Percentiles rank a stretch among this genome's conserved stretches.
These are phyloP conservation scores for Mycetomoellerius zeteki DNA, from an alignment of 1,140 invertebrate genomes.

Conservation along the genomic window DNA sequence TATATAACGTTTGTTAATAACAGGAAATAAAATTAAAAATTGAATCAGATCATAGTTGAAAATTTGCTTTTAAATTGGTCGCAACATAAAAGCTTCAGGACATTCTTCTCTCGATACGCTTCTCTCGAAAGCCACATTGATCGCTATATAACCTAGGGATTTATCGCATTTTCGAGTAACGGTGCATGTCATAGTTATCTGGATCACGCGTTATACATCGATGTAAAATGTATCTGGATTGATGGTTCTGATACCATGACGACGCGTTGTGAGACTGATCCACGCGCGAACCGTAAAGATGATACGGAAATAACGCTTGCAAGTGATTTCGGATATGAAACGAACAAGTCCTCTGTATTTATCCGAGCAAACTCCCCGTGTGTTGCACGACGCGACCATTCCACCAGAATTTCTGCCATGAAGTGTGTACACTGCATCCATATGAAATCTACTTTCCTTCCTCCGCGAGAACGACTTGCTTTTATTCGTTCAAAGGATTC, in stretches of 20 bases:
- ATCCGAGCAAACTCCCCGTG: conserved; percentile 47
- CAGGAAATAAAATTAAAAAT: background rate
- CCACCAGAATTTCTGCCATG: conserved; percentile 48
- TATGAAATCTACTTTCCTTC: conserved; percentile 38
- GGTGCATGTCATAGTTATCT: background rate
- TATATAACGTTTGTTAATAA: background rate
- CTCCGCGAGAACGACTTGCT: conserved; percentile 8
- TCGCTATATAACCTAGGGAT: background rate
- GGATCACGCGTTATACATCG: conserved; percentile 13
- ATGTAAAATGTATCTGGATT: conserved; percentile 7
- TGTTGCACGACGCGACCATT: conserved; percentile 56
- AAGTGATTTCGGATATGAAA: conserved; percentile 54
- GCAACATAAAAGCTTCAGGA: background rate
- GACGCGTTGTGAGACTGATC: conserved; percentile 12
- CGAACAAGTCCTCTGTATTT: conserved; percentile 60
- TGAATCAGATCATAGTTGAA: background rate
- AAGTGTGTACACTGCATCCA: conserved; percentile 31
- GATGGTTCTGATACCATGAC: conserved; percentile 18
- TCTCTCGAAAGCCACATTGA: conserved; percentile 22
- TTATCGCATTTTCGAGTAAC: conserved; percentile 29
- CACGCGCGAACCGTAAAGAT: background rate
- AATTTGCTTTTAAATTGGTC: background rate
- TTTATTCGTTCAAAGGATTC: conserved; percentile 10
- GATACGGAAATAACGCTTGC: background rate
- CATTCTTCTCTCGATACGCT: background rate